phyloP scores from a whole-genome alignment of 1,140 invertebrate species.

The Megathymus violae region DNA sequence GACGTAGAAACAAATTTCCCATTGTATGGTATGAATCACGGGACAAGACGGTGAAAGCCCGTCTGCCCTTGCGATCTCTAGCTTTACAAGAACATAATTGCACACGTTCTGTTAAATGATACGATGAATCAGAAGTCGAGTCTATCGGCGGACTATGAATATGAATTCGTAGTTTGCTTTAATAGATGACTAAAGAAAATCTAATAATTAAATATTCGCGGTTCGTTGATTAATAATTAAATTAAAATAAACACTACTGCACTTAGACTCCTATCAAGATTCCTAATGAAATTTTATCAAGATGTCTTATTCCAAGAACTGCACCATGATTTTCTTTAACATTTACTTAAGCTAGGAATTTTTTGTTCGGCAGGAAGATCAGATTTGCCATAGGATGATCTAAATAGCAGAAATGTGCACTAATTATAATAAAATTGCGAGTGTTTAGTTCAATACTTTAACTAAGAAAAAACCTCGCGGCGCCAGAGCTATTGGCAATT shows the following conservation, averaged over 20 bases:
- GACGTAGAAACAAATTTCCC: conserved; percentile 56
- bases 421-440: background rate
- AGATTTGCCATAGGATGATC: no score
- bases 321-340: no score
- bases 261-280: no score
- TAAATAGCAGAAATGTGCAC: background rate
- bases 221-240: no score
- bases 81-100: conserved; percentile 72
- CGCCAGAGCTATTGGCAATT: background rate
- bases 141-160: background rate
- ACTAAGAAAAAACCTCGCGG: background rate
- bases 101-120: conserved; percentile 67
- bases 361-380: no score
- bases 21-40: conserved; percentile 41
- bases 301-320: no score
- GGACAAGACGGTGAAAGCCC: conserved; percentile 73
- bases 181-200: background rate
- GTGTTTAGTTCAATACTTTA: background rate
- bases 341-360: no score
- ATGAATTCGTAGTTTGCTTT: background rate
- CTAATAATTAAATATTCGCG: background rate
- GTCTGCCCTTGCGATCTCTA: conserved; percentile 77
- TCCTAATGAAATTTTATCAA: no score
- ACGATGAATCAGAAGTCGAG: conserved; percentile 53
- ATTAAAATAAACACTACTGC: no score